Percentiles rank a stretch among this genome's conserved stretches.
Evolutionary conservation across 1,140 invertebrate species (phyloP).

Genomic region (Drosophila nikananu): DNA sequence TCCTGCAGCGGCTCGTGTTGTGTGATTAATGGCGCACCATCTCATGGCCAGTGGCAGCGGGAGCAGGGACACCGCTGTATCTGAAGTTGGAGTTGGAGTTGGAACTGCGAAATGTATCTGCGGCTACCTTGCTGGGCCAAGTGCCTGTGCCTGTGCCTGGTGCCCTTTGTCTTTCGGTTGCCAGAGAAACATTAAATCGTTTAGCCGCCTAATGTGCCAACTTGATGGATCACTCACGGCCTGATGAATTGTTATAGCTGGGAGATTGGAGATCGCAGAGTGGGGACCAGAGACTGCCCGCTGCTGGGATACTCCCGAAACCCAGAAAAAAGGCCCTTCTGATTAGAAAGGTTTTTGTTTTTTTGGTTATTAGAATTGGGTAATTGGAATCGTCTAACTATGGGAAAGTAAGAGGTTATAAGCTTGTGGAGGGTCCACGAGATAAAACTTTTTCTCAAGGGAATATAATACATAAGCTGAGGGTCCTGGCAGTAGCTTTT

Average conservation of each 20-base stretch:
- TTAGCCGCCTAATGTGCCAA: constrained; percentile 83
- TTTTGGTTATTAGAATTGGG: constrained; percentile 25
- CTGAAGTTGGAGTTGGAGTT: constrained; percentile 29
- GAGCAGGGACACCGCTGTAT: constrained; percentile 22
- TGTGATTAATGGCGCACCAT: constrained; percentile 76
- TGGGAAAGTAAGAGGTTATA: constrained; percentile 25
- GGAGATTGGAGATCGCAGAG: constrained; percentile 10
- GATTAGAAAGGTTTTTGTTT: constrained; percentile 50
- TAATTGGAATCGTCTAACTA: constrained; percentile 51
- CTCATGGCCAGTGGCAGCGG: constrained; percentile 20
- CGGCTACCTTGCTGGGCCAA: constrained; percentile 66
- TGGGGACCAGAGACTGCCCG: constrained; percentile 49
- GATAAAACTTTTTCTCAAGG: constrained; percentile 44
- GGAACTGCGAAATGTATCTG: constrained; percentile 74
- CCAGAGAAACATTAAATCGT: constrained; percentile 61
- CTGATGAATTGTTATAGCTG: constrained; percentile 50
- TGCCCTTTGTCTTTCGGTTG: constrained; percentile 22
- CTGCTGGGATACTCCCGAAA: constrained; percentile 54
- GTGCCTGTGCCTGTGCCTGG: neutral
- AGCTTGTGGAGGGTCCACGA: constrained; percentile 36
- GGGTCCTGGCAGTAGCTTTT: neutral
- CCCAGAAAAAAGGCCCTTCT: constrained; percentile 19
- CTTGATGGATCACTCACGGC: constrained; percentile 74
- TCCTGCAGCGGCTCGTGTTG: constrained; percentile 78
- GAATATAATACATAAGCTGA: neutral